Evolutionary conservation across 92 coral and sea anemone species (phyloP).

Genomic region (Porites lobata): DNA sequence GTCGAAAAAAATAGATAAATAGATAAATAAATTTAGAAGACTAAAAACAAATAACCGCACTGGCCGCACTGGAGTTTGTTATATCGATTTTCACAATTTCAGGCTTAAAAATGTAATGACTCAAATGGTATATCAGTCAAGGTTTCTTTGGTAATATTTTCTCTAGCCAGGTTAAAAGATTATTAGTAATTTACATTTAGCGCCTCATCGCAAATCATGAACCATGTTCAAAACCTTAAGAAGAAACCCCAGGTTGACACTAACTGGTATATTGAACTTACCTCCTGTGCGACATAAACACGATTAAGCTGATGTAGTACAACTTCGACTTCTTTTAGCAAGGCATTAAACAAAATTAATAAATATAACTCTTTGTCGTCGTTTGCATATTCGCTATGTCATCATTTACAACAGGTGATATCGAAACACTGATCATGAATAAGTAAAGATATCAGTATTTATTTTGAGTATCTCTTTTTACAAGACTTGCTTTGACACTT

Average conservation of each 20-base stretch:
- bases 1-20: too few species aligned
- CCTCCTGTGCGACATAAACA: not conserved
- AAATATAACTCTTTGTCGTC: not conserved
- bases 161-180: not conserved
- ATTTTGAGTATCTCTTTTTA: not conserved
- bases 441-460: slow-evolving; percentile 13
- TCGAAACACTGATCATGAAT: slow-evolving; percentile 8
- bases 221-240: not conserved
- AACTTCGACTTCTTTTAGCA: not conserved
- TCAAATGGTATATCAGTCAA: not conserved
- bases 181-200: not conserved
- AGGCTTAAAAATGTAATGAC: not conserved
- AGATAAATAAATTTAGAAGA: too few species aligned
- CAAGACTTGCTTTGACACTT: not conserved
- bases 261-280: not conserved
- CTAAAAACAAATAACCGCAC: too few species aligned
- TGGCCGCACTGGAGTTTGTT: too few species aligned
- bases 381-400: slow-evolving; percentile 16
- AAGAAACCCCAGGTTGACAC: not conserved
- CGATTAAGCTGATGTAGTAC: not conserved
- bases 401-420: slow-evolving; percentile 1
- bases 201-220: not conserved
- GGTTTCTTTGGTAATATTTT: not conserved
- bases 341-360: not conserved
- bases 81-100: too few species aligned